A percentile compares a stretch with the other conserved stretches of the same genome.
Evolutionary conservation across 2,797 vertebrate species (phyloP).

Genomic region (Tenualosa ilisha): DNA sequence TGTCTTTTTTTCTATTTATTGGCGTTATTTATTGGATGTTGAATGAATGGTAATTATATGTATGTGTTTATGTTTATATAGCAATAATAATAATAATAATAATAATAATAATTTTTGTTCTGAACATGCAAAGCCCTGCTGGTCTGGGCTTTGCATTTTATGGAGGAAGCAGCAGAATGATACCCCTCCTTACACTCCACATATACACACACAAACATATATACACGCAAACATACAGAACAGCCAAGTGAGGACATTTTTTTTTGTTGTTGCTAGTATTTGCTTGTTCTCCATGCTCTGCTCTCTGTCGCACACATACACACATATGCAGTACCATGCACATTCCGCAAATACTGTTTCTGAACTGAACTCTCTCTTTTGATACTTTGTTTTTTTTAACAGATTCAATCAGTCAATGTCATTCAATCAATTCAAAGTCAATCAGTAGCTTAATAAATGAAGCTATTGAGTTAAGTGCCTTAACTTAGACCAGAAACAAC

Average conservation of each 20-base stretch:
- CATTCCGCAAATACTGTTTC: no score
- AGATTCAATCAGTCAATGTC: no score
- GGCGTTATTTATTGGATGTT: slow-evolving; percentile 14
- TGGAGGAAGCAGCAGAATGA: background rate
- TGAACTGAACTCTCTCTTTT: no score
- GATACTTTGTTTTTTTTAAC: no score
- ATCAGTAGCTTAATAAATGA: background rate
- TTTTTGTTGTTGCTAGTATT: no score
- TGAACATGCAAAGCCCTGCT: background rate
- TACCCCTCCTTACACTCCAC: background rate
- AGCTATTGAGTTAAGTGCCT: background rate
- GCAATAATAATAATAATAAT: background rate
- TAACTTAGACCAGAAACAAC: background rate
- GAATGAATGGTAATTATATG: background rate
- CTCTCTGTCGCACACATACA: no score
- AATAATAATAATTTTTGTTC: background rate
- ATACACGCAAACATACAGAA: background rate
- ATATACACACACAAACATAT: slow-evolving; percentile 26
- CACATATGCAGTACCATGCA: no score
- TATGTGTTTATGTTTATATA: background rate
- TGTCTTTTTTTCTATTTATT: background rate
- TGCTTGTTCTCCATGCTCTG: no score
- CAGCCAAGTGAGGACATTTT: no score
- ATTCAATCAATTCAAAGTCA: background rate
- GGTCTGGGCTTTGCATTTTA: background rate